Base-by-base conservation (phyloP, 1,140 invertebrate species). In the Galleria mellonella region DNA sequence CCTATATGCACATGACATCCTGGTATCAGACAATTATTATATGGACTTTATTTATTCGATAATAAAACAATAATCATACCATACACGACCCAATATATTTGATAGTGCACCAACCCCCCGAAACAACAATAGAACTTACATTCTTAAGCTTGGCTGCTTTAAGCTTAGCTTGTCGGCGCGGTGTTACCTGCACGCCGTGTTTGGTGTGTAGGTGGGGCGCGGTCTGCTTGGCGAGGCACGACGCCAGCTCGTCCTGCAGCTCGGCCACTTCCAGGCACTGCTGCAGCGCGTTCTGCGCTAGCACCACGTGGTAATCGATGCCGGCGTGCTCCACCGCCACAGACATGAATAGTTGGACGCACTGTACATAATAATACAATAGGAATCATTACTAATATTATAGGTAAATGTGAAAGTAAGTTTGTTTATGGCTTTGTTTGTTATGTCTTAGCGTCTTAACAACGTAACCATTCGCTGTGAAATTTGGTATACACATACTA, bases 221-320 rank as follows among this genome's bases (percentile, higher is more conserved):
- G 43, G 96, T 97, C 89, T 98, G 97, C 83, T 96, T 96, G 61
- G 97, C 93, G 49, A 98, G 87, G 47, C 94, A 94, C 71, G 95
- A 95, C 64, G 95, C 93, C 70, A 98, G 90, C 89, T 98, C 97
- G 67, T 94, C 92, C 73, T 98, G 96, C 46, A 98, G 89, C 85
- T 97, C 95, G 43, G 92, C 90, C 72, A 94, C 92, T 60, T 96
- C 93, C 33, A 98, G 87, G 82, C 96, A 97, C 66, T 95, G 93
- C 73, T 96, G 94, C 33, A 98, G 87, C 7, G 96, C 94, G 79
- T 97, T 97, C 90, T 98, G 97, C 13, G 96, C 96, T 49, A 98
- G 87, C 36, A 95, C 94, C 59, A 98, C 96, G 73, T 98, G 97
- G 79, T 97, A 97, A 86, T 98, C 97, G 62, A 98, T 97, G 60